Evolutionary conservation across 1,140 invertebrate genomes (phyloP).

Genomic region (Drosophila melanica): DNA sequence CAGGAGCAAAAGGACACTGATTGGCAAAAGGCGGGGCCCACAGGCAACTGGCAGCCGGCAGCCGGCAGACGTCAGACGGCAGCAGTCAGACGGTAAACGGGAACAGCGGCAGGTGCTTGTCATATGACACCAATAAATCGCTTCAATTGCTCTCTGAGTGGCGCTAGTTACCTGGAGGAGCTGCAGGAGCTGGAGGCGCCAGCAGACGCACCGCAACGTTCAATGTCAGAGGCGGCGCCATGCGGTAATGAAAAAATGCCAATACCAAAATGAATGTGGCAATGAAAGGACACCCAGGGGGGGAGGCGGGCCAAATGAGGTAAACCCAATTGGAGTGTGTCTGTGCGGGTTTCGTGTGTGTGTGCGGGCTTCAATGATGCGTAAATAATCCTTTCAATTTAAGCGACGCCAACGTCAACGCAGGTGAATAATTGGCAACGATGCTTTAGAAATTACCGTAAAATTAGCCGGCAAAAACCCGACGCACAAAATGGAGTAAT

Average conservation of each 20-base stretch:
- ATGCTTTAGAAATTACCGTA: slow-evolving; percentile 79
- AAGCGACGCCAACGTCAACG: slow-evolving; percentile 61
- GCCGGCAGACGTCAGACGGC: background rate
- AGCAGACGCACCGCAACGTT: slow-evolving; percentile 33
- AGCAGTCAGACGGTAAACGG: background rate
- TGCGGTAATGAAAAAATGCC: slow-evolving; percentile 76
- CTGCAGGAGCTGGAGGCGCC: background rate
- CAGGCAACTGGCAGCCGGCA: slow-evolving; percentile 1
- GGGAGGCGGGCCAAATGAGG: background rate
- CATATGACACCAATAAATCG: slow-evolving; percentile 84
- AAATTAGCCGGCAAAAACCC: slow-evolving; percentile 68
- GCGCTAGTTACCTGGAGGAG: slow-evolving; percentile 53
- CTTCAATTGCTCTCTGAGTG: slow-evolving; percentile 83
- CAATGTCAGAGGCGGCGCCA: slow-evolving; percentile 54
- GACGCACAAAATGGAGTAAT: slow-evolving; percentile 21
- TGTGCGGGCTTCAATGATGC: slow-evolving; percentile 66
- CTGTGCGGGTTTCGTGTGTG: slow-evolving; percentile 25
- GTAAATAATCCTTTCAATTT: slow-evolving; percentile 82
- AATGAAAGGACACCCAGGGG: slow-evolving; percentile 60
- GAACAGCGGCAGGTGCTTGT: slow-evolving; percentile 61
- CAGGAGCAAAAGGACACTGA: slow-evolving; percentile 45
- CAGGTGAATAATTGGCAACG: slow-evolving; percentile 79
- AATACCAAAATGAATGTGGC: slow-evolving; percentile 80
- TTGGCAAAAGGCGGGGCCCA: slow-evolving; percentile 64
- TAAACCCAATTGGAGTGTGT: slow-evolving; percentile 4